Base-by-base conservation (phyloP, 2,888 invertebrate species). In the Drosophila vallismaia region DNA sequence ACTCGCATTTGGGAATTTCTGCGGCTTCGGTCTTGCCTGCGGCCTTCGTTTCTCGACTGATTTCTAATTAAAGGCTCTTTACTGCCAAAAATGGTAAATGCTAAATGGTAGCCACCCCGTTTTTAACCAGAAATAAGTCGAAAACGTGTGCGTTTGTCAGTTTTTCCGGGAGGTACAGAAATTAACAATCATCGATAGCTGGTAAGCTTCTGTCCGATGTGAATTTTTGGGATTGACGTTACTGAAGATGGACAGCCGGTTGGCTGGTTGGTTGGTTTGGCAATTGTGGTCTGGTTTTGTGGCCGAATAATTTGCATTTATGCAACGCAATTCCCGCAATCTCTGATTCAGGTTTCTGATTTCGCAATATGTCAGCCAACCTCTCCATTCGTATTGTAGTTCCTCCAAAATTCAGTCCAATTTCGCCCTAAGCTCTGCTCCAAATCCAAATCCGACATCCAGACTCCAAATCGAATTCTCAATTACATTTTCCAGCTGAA, bases 211-310 rank as follows among this genome's bases (percentile, higher is more conserved):
- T 42, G 31, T 19, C 69, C 51, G 48, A 57, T 54, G 38, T 28
- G 24, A 33, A 33, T 33, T 33, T 33, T 33, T 33, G 33, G n/a
- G 10, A 33, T 10, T 33, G 33, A 33, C n/a, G 33, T 33, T 33
- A 10, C 33, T 33, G 33, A n/a, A 36, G 36, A 36, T 36, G 9
- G 26, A 24, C 9, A 26, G 42, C n/a, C 8, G 29, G 28, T 24
- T 33, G 12, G 56, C 12, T 26, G 28, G 42, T 7, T 10, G 10
- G 10, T 19, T 19, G 19, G 19, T 38, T 5, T 7, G 4, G 40
- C 12, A 14, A 14, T 66, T 70, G 68, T 52, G 68, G 70, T 48
- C 51, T 52, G 51, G 69, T 58, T 69, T 69, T 70, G 70, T 52
- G 68, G 58, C 58, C 51, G 49, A 56, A 70, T 46, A 58, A 58